Conservation (phyloP, 1,140 invertebrate species). For the Zaprionus capensis region DNA sequence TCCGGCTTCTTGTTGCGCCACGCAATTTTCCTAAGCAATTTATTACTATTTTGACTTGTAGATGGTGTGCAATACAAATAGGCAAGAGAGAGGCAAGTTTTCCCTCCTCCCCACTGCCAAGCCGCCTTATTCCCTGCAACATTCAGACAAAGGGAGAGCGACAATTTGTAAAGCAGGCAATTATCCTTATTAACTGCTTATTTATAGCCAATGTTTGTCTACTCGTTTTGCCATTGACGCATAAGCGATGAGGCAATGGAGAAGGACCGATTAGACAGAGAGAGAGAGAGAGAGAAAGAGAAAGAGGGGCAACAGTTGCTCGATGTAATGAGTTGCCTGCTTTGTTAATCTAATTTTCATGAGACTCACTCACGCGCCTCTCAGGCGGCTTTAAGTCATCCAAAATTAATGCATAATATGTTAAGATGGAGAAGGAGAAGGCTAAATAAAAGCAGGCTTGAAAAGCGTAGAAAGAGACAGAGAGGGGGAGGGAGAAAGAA, state of each 20-base stretch:
- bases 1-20: conserved; percentile 37
- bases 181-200: conserved; percentile 82
- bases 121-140: not conserved
- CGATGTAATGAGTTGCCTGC: conserved; percentile 36
- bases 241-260: conserved; percentile 51
- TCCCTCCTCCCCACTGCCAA: not conserved
- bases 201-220: conserved; percentile 78
- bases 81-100: not conserved
- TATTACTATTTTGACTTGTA: conserved; percentile 82
- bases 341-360: conserved; percentile 47
- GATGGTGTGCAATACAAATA: conserved; percentile 51
- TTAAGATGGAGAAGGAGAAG: conserved; percentile 25
- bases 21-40: conserved; percentile 74
- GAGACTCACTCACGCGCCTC: conserved; percentile 8
- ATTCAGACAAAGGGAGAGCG: conserved; percentile 24
- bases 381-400: conserved; percentile 53
- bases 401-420: conserved; percentile 74
- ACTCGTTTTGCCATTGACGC: conserved; percentile 62
- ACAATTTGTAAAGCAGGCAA: conserved; percentile 82
- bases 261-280: not conserved
- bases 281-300: conserved; percentile 17
- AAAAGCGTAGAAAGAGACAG: not conserved
- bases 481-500: not conserved
- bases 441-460: conserved; percentile 15
- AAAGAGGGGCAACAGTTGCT: conserved; percentile 47